These are phyloP conservation scores for Leptopterna dolabrata DNA, from an alignment of 2,888 invertebrate genomes.

Conservation along the genomic window DNA sequence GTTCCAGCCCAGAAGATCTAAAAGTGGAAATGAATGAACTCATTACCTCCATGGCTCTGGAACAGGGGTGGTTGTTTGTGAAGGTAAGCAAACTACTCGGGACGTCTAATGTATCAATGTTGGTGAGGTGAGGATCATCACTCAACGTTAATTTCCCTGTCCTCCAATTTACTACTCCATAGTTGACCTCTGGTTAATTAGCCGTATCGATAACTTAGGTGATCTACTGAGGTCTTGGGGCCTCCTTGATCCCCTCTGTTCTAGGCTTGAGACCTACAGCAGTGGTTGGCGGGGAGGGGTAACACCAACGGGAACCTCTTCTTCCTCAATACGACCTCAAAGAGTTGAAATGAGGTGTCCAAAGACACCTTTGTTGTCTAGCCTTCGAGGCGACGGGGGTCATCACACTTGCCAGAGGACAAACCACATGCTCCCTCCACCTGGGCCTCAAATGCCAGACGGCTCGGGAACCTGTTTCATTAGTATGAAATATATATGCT, in stretches of 20 bases:
- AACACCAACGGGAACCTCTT: not conserved
- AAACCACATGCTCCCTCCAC: not conserved
- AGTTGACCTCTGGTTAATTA: not conserved
- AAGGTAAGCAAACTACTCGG: too few relatives aligned
- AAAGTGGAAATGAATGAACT: too few relatives aligned
- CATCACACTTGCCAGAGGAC: conserved; percentile 7
- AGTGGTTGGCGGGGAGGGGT: not conserved
- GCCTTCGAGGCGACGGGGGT: not conserved
- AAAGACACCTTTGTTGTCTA: conserved; percentile 23
- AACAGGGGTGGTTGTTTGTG: too few relatives aligned
- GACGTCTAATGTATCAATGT: not conserved
- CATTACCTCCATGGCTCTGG: too few relatives aligned
- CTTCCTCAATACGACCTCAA: not conserved
- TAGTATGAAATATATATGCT: not conserved
- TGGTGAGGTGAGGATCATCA: not conserved
- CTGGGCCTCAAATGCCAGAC: not conserved
- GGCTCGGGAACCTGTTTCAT: not conserved
- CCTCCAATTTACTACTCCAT: not conserved
- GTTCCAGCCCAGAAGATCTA: too few relatives aligned
- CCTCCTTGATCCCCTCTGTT: not conserved
- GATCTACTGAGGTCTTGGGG: not conserved
- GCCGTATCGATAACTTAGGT: not conserved
- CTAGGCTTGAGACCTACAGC: not conserved
- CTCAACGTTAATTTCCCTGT: not conserved
- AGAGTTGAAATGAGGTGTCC: not conserved